These are phyloP conservation scores for Aphelenchoides avenae DNA, from an alignment of 1,140 invertebrate genomes.

Conservation along the genomic window DNA sequence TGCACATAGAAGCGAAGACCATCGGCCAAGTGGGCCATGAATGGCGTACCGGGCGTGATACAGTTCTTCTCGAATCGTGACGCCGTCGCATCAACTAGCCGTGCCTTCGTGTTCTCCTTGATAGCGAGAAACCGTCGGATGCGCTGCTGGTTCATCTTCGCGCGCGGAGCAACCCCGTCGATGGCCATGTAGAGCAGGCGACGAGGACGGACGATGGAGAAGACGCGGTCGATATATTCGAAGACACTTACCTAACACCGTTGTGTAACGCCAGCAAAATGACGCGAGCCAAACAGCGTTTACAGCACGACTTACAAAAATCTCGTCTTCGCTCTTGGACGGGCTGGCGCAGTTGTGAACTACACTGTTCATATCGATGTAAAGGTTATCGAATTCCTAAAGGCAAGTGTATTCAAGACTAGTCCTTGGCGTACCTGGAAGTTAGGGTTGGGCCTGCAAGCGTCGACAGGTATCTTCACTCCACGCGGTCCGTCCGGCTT, in stretches of 20 bases:
- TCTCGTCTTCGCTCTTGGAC: constrained; percentile 97
- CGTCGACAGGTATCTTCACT: constrained; percentile 70
- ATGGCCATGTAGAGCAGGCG: constrained; percentile 98
- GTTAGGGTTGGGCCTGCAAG: constrained; percentile 87
- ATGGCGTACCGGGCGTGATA: constrained; percentile 95
- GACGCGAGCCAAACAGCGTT: neutral
- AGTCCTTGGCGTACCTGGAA: constrained; percentile 94
- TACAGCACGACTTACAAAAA: constrained; percentile 78
- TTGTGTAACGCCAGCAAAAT: constrained; percentile 6
- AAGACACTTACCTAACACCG: constrained; percentile 77
- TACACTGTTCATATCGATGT: constrained; percentile 99
- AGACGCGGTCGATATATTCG: constrained; percentile 93
- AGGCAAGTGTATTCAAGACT: constrained; percentile 74
- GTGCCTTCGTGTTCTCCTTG: constrained; percentile 89
- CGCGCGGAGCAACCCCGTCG: constrained; percentile 80
- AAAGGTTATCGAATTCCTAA: constrained; percentile 95
- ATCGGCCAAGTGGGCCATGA: constrained; percentile 87
- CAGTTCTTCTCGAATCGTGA: constrained; percentile 97
- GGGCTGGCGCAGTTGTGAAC: constrained; percentile 99
- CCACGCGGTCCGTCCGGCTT: constrained; percentile 66
- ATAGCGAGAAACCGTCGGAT: constrained; percentile 91
- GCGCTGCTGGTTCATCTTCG: constrained; percentile 93
- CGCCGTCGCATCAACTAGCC: constrained; percentile 80
- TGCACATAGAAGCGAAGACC: constrained; percentile 95
- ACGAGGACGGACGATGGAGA: constrained; percentile 86